Conservation (phyloP, 2,888 invertebrate genomes). For the Drosophila algonquin region DNA sequence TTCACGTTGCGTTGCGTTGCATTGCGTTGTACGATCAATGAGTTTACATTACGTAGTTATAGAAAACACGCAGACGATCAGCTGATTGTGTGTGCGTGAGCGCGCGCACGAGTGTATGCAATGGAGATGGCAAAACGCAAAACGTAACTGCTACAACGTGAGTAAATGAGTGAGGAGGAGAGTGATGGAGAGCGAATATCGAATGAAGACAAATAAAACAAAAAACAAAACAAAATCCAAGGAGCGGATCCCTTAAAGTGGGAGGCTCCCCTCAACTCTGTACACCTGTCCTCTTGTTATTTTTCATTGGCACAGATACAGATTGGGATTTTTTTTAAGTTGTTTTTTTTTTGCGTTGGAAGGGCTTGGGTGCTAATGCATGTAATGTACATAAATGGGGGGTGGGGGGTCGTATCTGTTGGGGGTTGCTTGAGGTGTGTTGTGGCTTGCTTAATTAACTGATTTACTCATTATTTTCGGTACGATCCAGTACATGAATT, state of each 20-base stretch:
- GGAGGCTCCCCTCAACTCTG: background rate
- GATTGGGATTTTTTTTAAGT: slow-evolving; percentile 12
- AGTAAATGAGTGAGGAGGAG: slow-evolving; percentile 10
- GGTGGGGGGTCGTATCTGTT: slow-evolving; percentile 3
- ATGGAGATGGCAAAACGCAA: slow-evolving; percentile 37
- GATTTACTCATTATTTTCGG: slow-evolving; percentile 21
- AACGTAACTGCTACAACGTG: background rate
- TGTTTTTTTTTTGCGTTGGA: slow-evolving; percentile 26
- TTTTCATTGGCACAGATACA: background rate
- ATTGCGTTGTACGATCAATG: background rate
- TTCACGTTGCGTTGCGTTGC: background rate
- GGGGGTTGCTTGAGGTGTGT: background rate
- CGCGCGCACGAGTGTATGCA: slow-evolving; percentile 41
- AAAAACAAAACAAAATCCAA: background rate
- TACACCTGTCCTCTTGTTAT: background rate
- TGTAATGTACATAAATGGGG: slow-evolving; percentile 2
- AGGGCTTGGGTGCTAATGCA: slow-evolving; percentile 10
- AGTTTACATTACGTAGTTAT: slow-evolving; percentile 9
- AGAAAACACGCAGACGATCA: slow-evolving; percentile 45
- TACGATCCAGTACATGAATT: slow-evolving; percentile 71
- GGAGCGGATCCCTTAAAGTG: slow-evolving; percentile 12
- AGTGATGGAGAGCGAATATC: slow-evolving; percentile 4
- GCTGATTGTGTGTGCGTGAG: slow-evolving; percentile 14
- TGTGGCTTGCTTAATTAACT: slow-evolving; percentile 7
- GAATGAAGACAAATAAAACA: slow-evolving; percentile 1